Evolutionary conservation across 92 coral and sea anemone species (phyloP), one percentile per base, ranked within the genome.

Genomic region (Zoanthus sansibaricus): DNA sequence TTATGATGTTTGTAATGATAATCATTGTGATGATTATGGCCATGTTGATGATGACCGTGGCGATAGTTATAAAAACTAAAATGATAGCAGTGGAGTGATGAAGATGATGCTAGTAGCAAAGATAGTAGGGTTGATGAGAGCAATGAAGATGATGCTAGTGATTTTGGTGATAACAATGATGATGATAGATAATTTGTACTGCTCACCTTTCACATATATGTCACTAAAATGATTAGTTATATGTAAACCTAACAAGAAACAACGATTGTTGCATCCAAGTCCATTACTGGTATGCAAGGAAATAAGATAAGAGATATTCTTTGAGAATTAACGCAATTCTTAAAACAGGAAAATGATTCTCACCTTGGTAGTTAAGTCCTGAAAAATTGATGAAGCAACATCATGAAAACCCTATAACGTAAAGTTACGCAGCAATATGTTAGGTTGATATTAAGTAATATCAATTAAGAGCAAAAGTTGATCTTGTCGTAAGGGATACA

Each of bases 371-470:
- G 97, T 86, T 44, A 95, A 71, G 46, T 78, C 93, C 72, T 88
- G 92, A 90, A 97, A 97, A 32, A 95, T 89, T 62, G 93, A 87
- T 6, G 93, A 89, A 25, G 98, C 95, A 48, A 97, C 71, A 83
- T 89, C 79, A 71, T 97, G 99, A 78, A 92, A 97, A 8, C 99
- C 99, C 98, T 96, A 84, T 21, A 42, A 16, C 17, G 16, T 47
- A 15, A 33, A 76, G 16, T 30, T 9, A 9, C 4, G 54, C 6
- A 49, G 5, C 12, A 0, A 49, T 49, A 7, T 7, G 0, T 10
- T 7, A 49, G 54, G 8, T 49, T 49, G 54, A 49, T 49, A 9
- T 49, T 0, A 10, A 49, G 12, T 49, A 49, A 49, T 49, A 49
- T 49, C 54, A 49, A 1, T 10, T 10, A 49, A 49, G 54, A 49